Conservation (phyloP, 2,888 invertebrate genomes). For the Hermaeophaga mercurialis region DNA sequence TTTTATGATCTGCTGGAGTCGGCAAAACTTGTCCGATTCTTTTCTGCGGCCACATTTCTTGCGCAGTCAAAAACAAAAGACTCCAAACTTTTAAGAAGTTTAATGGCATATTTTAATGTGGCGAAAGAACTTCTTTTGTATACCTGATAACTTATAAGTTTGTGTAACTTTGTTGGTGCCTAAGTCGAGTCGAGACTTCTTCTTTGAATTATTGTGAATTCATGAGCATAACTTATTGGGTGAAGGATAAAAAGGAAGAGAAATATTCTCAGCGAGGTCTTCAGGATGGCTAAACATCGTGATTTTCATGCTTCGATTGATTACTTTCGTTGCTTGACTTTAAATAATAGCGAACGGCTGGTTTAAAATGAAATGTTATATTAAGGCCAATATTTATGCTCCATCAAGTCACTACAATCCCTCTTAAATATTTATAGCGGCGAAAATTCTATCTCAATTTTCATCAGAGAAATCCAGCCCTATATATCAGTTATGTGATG, state of each 20-base stretch:
- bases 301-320: conserved; percentile 10
- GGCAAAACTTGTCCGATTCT: conserved; percentile 28
- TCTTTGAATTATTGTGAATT: conserved; percentile 30
- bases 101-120: conserved; percentile 35
- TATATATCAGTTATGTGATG: too few relatives aligned
- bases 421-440: too few relatives aligned
- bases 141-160: conserved; percentile 32
- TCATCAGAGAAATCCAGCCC: too few relatives aligned
- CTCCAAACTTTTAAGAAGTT: conserved; percentile 32
- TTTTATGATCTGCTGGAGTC: conserved; percentile 34
- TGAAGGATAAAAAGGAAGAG: conserved; percentile 15
- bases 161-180: conserved; percentile 24
- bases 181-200: conserved; percentile 16
- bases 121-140: conserved; percentile 29
- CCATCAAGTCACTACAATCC: not conserved
- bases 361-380: not conserved
- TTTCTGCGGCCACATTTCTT: conserved; percentile 32
- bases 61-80: conserved; percentile 34
- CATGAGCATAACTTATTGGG: conserved; percentile 26
- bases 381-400: not conserved
- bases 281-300: conserved; percentile 10
- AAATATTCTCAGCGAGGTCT: conserved; percentile 12
- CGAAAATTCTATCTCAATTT: too few relatives aligned
- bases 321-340: conserved; percentile 1
- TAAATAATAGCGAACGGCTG: conserved; percentile 1